Conservation (phyloP, 2,888 invertebrate species). For the Torymus tubicola region DNA sequence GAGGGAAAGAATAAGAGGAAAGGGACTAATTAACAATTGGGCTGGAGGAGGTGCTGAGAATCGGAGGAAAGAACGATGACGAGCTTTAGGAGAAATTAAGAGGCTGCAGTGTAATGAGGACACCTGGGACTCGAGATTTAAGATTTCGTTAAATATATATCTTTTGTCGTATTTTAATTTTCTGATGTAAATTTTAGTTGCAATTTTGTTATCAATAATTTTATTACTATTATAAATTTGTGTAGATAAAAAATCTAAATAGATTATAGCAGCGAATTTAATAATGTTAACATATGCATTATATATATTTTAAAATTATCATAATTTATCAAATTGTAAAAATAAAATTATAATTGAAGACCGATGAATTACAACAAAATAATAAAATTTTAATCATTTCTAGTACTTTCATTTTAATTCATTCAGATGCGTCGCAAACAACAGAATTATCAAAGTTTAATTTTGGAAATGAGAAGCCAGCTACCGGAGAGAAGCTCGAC, state of each 20-base stretch:
- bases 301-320: too few species aligned
- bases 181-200: too few species aligned
- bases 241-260: too few species aligned
- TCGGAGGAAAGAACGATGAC: background rate
- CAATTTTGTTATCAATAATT: too few species aligned
- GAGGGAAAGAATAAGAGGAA: constrained; percentile 3
- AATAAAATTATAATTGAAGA: too few species aligned
- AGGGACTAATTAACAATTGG: constrained; percentile 49
- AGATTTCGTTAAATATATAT: background rate
- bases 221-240: too few species aligned
- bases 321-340: too few species aligned
- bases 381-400: too few species aligned
- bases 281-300: too few species aligned
- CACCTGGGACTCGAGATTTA: background rate
- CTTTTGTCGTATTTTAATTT: too few species aligned
- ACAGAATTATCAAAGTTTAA: constrained; percentile 47
- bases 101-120: background rate
- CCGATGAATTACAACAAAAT: too few species aligned
- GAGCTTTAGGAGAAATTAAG: background rate
- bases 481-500: constrained; percentile 22
- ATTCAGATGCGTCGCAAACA: constrained; percentile 27
- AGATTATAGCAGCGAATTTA: too few species aligned
- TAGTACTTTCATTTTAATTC: background rate
- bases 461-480: constrained; percentile 43
- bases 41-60: constrained; percentile 17